Evolutionary conservation across 2,113 vertebrate species (phyloP), one percentile per base, ranked within the genome.

Genomic region (Protobothrops mucrosquamatus): DNA sequence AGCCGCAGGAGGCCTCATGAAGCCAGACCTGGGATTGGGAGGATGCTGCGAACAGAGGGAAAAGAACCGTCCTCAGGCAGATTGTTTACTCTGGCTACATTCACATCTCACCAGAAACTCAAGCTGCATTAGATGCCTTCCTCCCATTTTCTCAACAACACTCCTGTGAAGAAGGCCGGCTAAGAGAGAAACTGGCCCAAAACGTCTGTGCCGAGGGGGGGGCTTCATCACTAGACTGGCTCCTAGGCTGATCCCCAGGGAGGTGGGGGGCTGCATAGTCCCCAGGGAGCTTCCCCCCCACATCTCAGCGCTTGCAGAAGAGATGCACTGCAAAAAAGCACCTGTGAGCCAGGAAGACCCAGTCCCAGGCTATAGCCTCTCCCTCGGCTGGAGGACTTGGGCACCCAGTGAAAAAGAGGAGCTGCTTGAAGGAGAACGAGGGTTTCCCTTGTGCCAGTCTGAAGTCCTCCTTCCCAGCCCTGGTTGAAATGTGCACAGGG

Each of bases 1-100:
- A 24, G 39, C 64, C 2, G 6, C 46, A 22, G 20, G 55, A 57
- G 23, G 34, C 95, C 92, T 92, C 96, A 95, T 95, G 92, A 94
- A 92, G 94, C 54, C 5, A 23, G 29, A n/a, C 39, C 52, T 39
- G 69, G 34, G 34, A 22, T 39, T 20, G 69, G 34, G 34, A 81
- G 18, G 22, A 1, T 22, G 74, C 74, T 81, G 74, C 57, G 95
- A 89, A 97, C 74, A 29, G 85, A 87, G 26, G 4, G 95, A 92
- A 95, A 95, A 43, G 88, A 61, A 43, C 7, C 8, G 0, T 34
- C 56, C 9, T 61, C 64, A 91, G 51, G 3, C n/a, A 20, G 22
- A 15, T 39, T 39, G 15, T 81, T 81, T 81, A 20, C 2, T 51
- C 48, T 34, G 29, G 64, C 64, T 74, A 34, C 64, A 18, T 39